Evolutionary conservation across 2,113 vertebrate species (phyloP).

Genomic region (Taxidea taxus): DNA sequence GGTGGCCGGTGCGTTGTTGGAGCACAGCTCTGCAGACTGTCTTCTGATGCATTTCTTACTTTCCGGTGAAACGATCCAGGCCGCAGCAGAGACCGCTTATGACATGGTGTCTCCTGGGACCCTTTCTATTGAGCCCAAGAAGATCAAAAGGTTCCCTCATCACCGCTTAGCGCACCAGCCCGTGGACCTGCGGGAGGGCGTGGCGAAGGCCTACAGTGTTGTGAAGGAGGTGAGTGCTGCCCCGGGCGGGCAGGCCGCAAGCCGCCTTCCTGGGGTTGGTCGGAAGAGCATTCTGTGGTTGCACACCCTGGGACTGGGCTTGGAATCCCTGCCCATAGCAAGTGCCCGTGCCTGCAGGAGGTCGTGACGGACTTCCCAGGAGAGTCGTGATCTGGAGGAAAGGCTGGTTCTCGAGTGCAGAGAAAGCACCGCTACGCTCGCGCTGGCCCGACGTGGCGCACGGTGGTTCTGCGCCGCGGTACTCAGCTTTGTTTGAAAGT

Average conservation of each 20-base stretch:
- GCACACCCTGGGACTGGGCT: not conserved
- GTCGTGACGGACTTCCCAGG: rapidly evolving
- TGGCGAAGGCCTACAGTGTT: slow-evolving; percentile 97
- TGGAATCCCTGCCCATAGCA: not conserved
- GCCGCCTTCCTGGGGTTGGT: not conserved
- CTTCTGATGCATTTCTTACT: not conserved
- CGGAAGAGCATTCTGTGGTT: rapidly evolving
- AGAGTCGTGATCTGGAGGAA: rapidly evolving
- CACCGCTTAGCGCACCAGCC: slow-evolving; percentile 95
- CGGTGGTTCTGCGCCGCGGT: rapidly evolving
- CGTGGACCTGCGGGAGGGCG: slow-evolving; percentile 95
- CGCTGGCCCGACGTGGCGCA: rapidly evolving
- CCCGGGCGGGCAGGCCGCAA: rapidly evolving
- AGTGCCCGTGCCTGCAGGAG: rapidly evolving
- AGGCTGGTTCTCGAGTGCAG: not conserved
- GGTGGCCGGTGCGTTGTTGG: not conserved
- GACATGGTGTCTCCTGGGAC: slow-evolving; percentile 98
- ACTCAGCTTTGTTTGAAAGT: not conserved
- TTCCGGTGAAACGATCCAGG: slow-evolving; percentile 79
- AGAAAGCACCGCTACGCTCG: rapidly evolving
- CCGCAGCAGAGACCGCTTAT: slow-evolving; percentile 97
- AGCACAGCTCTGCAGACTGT: not conserved
- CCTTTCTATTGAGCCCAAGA: slow-evolving; percentile 89
- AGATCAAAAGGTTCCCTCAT: slow-evolving; percentile 89
- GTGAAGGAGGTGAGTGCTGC: slow-evolving; percentile 92